Evolutionary conservation across 2,797 vertebrate species (phyloP), one percentile per base, ranked within the genome.

Genomic region (Crenichthys baileyi): DNA sequence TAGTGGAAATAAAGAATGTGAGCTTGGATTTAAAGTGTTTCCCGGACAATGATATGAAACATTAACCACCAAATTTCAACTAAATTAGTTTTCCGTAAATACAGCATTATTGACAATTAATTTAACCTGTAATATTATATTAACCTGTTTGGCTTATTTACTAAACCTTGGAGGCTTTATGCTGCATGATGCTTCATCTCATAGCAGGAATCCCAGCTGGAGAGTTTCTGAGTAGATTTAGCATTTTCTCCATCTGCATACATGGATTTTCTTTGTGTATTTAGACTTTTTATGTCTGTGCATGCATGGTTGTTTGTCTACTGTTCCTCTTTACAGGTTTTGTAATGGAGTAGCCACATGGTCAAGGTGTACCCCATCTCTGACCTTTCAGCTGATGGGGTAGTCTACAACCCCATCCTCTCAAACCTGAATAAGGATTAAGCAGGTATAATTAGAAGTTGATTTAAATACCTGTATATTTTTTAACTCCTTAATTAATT

Each of bases 81-180:
- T 9, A 61, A 78, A 60, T 80, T 76, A 68, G 78, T 82, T 53
- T 75, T 48, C 67, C 50, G 70, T 80, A 61, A 77, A 70, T 84
- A 79, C 46, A 72, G 56, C 56, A 67, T 73, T 67, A 83, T 84
- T 65, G 78, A 74, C 78, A 13, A 55, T 83, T 85, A 50, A 84
- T 81, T 85, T 87, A 94, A 92, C 92, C 76, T 88, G 90, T 84
- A 90, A 26, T 46, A 16, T 26, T 26, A 70, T 26, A 22, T 13
- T 16, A 48, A 70, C 83, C 92, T 92, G 93, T 94, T 90, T 93
- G 89, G 94, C 91, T 84, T 90, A 91, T 93, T 13, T 48, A 39
- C 68, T 58, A 39, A 88, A 87, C 86, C 79, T 70, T 88, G 76
- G 91, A 85, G 90, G 90, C 55, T 50, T 73, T 44, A 82, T 93